Conservation (phyloP, 2,113 vertebrate genomes). For the Parotia lawesii region DNA sequence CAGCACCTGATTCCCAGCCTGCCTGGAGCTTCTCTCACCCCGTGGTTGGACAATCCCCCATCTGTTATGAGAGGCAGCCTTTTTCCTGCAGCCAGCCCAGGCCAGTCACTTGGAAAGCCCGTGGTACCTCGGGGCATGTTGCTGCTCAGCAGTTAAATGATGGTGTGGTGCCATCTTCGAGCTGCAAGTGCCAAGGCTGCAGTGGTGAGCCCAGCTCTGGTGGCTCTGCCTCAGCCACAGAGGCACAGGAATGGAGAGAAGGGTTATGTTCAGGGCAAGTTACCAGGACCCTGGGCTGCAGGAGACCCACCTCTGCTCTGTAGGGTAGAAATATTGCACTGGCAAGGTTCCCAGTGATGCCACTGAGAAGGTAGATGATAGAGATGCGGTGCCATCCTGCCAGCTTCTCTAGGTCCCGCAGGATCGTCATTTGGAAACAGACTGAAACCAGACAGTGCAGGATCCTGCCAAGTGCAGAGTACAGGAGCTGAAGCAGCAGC, state of each 20-base stretch:
- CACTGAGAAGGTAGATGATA: constrained; percentile 97
- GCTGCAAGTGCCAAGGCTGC: not conserved
- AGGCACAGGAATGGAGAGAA: not conserved
- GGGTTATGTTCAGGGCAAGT: not conserved
- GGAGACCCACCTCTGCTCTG: constrained; percentile 88
- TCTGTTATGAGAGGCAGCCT: not conserved
- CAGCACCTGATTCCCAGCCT: not conserved
- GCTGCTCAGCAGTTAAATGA: not conserved
- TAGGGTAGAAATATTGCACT: constrained; percentile 97
- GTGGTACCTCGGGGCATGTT: not conserved
- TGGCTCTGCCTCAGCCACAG: not conserved
- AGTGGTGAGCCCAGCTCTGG: not conserved
- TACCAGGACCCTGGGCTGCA: not conserved
- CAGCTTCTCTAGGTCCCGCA: constrained; percentile 95
- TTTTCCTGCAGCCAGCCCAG: not conserved
- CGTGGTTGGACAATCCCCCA: fast-evolving
- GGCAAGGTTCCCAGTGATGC: constrained; percentile 94
- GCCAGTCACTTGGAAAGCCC: not conserved
- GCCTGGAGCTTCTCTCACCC: not conserved
- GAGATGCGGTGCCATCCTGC: constrained; percentile 97
- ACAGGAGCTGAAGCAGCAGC: constrained; percentile 47
- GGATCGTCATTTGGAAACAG: constrained; percentile 98
- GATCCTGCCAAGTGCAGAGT: constrained; percentile 77
- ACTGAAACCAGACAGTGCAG: constrained; percentile 97
- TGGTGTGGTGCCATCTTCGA: not conserved